Conservation (phyloP, 2,888 invertebrate genomes). For the Thereva nobilitata region DNA sequence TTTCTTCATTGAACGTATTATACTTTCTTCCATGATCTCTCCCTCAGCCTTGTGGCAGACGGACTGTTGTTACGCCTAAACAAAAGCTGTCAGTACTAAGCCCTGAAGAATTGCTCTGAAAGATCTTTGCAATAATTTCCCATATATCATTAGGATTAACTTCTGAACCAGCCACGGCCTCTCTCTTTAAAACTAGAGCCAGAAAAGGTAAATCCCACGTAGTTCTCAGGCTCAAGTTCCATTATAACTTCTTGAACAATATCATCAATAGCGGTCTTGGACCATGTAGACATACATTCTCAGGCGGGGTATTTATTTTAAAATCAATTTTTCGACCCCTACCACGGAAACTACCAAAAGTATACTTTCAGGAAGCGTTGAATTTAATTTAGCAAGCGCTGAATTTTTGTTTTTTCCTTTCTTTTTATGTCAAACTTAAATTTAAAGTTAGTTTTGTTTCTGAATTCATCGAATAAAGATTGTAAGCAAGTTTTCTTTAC, state of each 20-base stretch:
- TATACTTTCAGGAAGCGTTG: too few relatives aligned
- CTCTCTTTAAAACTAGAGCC: slow-evolving; percentile 5
- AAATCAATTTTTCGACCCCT: too few relatives aligned
- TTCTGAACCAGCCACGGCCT: slow-evolving; percentile 9
- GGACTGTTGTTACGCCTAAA: slow-evolving; percentile 37
- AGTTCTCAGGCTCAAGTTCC: background rate
- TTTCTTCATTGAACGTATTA: background rate
- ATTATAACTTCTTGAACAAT: slow-evolving; percentile 29
- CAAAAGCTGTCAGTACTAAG: slow-evolving; percentile 43
- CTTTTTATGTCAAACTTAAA: too few relatives aligned
- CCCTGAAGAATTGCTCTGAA: slow-evolving; percentile 26
- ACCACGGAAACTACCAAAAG: too few relatives aligned
- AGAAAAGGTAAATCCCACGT: slow-evolving; percentile 17
- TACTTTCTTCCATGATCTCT: background rate
- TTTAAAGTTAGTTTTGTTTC: too few relatives aligned
- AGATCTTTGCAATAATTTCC: slow-evolving; percentile 18
- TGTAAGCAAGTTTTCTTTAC: too few relatives aligned
- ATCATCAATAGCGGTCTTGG: slow-evolving; percentile 27
- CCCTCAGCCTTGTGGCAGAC: background rate
- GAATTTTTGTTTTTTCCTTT: too few relatives aligned
- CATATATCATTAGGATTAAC: background rate
- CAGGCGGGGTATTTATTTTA: too few relatives aligned
- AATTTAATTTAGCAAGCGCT: too few relatives aligned
- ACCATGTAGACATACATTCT: too few relatives aligned
- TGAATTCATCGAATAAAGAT: too few relatives aligned